Base-by-base conservation (phyloP, 1,140 invertebrate species). In the Acarapis woodi region DNA sequence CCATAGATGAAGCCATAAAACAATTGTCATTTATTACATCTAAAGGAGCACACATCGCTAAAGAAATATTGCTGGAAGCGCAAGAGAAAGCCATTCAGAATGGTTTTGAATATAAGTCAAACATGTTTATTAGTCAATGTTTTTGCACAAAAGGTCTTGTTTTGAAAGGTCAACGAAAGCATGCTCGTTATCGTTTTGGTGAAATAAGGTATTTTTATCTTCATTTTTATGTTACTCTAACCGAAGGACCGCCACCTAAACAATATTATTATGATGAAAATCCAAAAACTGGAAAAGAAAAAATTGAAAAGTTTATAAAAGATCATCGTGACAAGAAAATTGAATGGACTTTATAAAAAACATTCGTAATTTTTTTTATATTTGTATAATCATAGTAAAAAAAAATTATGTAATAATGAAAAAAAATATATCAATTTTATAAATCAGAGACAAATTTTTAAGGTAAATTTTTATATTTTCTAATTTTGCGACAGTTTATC, bases 51-150 rank as follows among this genome's bases (percentile, higher is more conserved):
- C 54, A 52, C 20, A 65, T 69, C 55, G 68, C 73, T 0, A 73
- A 71, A 53, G 70, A 87, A 52, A 42, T 49, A 10, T 34, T 53
- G 16, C 51, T 75, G 40, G 85, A 94, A 63, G 85, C 85, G 3
- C 75, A 79, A 52, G 63, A 75, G 48, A 53, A 79, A 42, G 87
- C 85, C 32, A 68, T 90, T 2, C 64, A 68, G 46, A 53, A 75
- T 20, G 83, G 93, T 50, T 79, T 94, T 22, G 85, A 94, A 59
- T 96, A 71, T 56, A 73, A 68, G 52, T 85, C 73, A 50, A 93
- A 93, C 61, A 61, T 96, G 31, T 96, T 85, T 85, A 70, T 94
- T 61, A 73, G 80, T 32, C 76, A 87, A 64, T 83, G 79, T 4
- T 75, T 77, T 60, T 57, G 60, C 38, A 63, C 61, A 0, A 79